Conservation (phyloP, 2,888 invertebrate species). For the Exephanes ischioxanthus region DNA sequence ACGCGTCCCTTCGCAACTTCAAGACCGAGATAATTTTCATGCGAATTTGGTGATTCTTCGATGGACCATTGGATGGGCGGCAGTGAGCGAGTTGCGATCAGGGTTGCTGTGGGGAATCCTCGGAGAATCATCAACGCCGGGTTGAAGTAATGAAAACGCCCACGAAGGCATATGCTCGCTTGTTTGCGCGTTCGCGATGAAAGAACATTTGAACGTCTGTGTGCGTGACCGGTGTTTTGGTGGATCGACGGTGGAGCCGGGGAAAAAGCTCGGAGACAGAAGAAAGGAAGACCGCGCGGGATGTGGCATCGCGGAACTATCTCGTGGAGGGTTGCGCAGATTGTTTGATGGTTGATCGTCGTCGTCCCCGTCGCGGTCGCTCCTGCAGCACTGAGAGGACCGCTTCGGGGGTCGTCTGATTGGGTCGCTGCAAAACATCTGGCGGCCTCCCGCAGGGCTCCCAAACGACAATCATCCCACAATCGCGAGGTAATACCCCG, state of each 20-base stretch:
- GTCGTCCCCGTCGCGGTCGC: conserved; percentile 69
- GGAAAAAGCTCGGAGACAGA: conserved; percentile 72
- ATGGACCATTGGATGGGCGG: not conserved
- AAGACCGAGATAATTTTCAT: not conserved
- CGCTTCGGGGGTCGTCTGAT: conserved; percentile 84
- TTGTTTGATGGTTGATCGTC: conserved; percentile 85
- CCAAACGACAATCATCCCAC: conserved; percentile 83
- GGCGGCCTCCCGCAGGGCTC: conserved; percentile 84
- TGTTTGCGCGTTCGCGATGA: conserved; percentile 66
- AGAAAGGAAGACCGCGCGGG: conserved; percentile 65
- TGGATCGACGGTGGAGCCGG: conserved; percentile 33
- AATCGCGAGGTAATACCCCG: conserved; percentile 84
- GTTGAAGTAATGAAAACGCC: conserved; percentile 80
- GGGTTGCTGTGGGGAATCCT: conserved; percentile 1
- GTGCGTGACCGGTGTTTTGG: conserved; percentile 56
- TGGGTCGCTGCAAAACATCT: conserved; percentile 85
- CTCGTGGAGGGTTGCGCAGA: conserved; percentile 79
- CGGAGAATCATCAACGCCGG: conserved; percentile 25
- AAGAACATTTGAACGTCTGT: conserved; percentile 59
- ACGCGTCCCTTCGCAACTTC: not conserved
- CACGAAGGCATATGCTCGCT: conserved; percentile 82
- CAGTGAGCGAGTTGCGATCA: not conserved
- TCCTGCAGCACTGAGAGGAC: conserved; percentile 62
- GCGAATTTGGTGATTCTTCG: not conserved
- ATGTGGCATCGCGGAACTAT: conserved; percentile 72